Base-by-base conservation (phyloP, 1,140 invertebrate genomes). In the Temnothorax curvispinosus region DNA sequence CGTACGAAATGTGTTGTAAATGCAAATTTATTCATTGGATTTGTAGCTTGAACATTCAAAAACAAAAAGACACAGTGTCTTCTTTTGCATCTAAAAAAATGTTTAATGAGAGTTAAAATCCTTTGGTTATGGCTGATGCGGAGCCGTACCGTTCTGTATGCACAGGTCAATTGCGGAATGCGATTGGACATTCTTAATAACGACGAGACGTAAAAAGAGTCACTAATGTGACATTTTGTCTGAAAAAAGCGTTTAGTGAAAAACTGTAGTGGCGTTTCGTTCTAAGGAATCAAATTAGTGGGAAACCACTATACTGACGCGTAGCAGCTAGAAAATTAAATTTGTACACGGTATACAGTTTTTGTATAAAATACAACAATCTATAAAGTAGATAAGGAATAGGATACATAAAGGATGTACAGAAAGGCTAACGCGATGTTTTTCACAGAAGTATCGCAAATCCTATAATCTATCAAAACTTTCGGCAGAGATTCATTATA, bases 1-100 rank as follows among this genome's bases (percentile, higher is more conserved):
- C 18, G 38, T 15, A 21, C 27, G 21, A 21, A 62, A 60, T 15
- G 32, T n/a, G 18, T 47, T 41, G 7, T 65, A 65, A 52, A 15
- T 67, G 13, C 38, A 69, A 41, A 81, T 69, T 81, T 41, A 56
- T 58, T 71, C 11, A 81, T 32, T 32, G 21, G 3, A 56, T n/a
- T 80, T 41, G 21, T 18, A 18, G 8, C 3, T 81, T 80, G 3
- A 38, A 54, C 15, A 54, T 54, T 27, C 3, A 47, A 47, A 5
- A 69, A 69, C 27, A 27, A 18, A n/a, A n/a, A 41, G 1, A 41
- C 65, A 38, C 9, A 0, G 13, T 21, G 35, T 56, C 15, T 78
- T 52, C 8, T 35, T 18, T 32, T 1, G 11, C 41, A 56, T 78
- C 18, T 41, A 21, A 21, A 38, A 27, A 11, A 38, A 44, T 27